Base-by-base conservation (phyloP, 2,888 invertebrate species). In the Stenodema calcarata region DNA sequence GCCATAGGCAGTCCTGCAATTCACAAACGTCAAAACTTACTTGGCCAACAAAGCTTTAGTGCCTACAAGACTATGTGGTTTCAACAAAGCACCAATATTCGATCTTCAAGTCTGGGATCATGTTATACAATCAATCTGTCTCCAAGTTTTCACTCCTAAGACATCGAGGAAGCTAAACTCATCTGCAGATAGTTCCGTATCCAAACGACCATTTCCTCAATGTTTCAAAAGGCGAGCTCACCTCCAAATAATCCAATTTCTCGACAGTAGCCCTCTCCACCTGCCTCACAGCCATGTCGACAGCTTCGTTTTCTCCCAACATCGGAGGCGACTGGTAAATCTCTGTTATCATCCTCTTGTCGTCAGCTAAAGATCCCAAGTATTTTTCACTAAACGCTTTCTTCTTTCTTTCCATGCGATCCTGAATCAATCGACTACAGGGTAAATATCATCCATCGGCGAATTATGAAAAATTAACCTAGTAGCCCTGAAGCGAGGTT, bases 321-420 rank as follows among this genome's bases (percentile, higher is more conserved):
- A 84, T 47, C 9, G 84, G 84, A 3, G 84, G 84, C 18, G 84
- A 84, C 30, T 73, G 84, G 44, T 27, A 30, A 47, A 84, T 84
- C 16, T 70, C 73, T 1, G 75, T 44, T 16, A 84, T 73, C 70
- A 73, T 73, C 18, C 75, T 35, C 30, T 70, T 75, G n/a, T 84
- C 84, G 9, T 84, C 73, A 14, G 84, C 84, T 3, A 84, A 35
- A 14, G 73, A 73, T 0, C 84, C 84, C 4, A 84, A 23, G 28
- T 84, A 84, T 42, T 84, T 84, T 42, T 84, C 73, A 18, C 70
- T 70, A 47, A 84, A 70, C 18, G 84, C 84, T 30, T 84, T 84
- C 73, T 35, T 73, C 42, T 84, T 84, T 28, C 84, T 84, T 47
- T 84, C 73, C 84, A 84, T 84, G 11, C 14, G 42, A 47, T 84